These are phyloP conservation scores for Meleagris gallopavo DNA, from an alignment of 2,113 vertebrate genomes.

Conservation along the genomic window DNA sequence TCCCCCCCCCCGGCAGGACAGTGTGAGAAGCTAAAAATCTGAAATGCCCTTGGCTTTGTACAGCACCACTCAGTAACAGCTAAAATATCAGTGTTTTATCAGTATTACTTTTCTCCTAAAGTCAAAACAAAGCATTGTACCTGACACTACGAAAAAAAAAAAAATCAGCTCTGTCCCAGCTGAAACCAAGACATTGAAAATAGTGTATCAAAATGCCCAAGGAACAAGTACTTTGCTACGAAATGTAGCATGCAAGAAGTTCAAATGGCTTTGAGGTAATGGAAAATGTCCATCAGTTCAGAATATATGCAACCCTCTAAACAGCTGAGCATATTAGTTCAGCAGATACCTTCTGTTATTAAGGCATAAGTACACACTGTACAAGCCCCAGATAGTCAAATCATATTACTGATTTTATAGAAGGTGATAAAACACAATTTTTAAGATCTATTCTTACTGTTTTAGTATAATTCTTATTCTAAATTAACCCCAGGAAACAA, in stretches of 20 bases:
- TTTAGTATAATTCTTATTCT: background rate
- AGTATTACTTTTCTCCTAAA: background rate
- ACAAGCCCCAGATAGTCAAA: background rate
- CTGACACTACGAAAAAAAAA: background rate
- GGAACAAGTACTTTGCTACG: background rate
- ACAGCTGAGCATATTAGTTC: background rate
- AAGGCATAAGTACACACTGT: background rate
- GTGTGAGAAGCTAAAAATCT: background rate
- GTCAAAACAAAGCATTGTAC: background rate
- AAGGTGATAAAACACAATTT: background rate
- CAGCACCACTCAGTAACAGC: background rate
- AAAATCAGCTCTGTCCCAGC: background rate
- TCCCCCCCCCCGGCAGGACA: too few relatives aligned
- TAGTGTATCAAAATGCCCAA: background rate
- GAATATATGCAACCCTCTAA: background rate
- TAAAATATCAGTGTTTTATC: background rate
- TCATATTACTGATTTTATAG: background rate
- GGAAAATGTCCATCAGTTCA: background rate
- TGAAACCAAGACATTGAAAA: background rate
- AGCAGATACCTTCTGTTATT: background rate
- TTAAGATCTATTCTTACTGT: background rate
- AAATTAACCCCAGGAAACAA: background rate
- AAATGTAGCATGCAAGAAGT: background rate
- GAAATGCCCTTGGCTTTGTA: background rate
- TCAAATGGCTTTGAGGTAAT: background rate